A percentile compares a stretch with the other conserved stretches of the same genome.
Evolutionary conservation across 2,888 invertebrate species (phyloP).

Genomic region (Trachelus troglodyta): DNA sequence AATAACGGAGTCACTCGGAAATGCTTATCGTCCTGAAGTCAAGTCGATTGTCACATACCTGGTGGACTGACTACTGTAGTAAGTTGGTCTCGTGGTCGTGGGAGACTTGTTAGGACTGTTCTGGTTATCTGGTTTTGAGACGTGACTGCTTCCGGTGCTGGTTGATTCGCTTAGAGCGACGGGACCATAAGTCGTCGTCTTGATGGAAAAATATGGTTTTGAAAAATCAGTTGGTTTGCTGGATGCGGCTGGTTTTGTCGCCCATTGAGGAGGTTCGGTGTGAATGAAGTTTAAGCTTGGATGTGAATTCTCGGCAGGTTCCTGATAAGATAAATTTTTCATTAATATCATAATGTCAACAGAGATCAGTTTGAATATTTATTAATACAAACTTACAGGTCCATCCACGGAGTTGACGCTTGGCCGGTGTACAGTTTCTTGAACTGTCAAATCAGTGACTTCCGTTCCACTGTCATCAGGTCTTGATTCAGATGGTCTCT

Average conservation of each 20-base stretch:
- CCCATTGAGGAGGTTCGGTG: slow-evolving; percentile 58
- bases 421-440: slow-evolving; percentile 57
- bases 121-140: slow-evolving; percentile 46
- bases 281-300: slow-evolving; percentile 51
- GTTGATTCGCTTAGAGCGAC: slow-evolving; percentile 36
- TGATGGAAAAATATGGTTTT: slow-evolving; percentile 54
- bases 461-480: slow-evolving; percentile 49
- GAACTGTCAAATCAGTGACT: slow-evolving; percentile 51
- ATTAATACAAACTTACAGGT: slow-evolving; percentile 40
- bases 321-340: slow-evolving; percentile 31
- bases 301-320: slow-evolving; percentile 43
- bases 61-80: slow-evolving; percentile 45
- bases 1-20: background rate
- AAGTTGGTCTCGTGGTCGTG: slow-evolving; percentile 50
- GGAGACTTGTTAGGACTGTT: slow-evolving; percentile 40
- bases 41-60: slow-evolving; percentile 47
- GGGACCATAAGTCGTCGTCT: slow-evolving; percentile 55
- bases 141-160: slow-evolving; percentile 51
- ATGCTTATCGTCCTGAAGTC: background rate
- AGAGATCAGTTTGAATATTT: background rate
- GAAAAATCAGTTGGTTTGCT: slow-evolving; percentile 49
- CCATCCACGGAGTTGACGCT: slow-evolving; percentile 52
- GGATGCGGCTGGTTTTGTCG: slow-evolving; percentile 50
- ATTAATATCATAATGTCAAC: background rate
- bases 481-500: slow-evolving; percentile 49